Evolutionary conservation across 2,797 vertebrate genomes (phyloP), one percentile per base, ranked within the genome.

Genomic region (Aeoliscus strigatus): DNA sequence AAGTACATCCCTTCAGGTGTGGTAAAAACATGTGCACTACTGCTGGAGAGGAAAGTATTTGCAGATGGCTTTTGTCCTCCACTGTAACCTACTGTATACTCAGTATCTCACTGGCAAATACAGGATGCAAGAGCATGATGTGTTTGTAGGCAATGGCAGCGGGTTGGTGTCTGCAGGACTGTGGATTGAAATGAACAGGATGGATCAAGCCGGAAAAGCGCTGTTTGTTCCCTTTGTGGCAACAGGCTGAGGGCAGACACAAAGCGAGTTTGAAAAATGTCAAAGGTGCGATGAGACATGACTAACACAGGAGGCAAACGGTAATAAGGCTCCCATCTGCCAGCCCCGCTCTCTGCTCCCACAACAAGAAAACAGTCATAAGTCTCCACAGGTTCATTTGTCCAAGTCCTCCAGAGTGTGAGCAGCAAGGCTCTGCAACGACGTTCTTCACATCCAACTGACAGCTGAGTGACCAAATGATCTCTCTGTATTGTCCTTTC

Each of bases 201-300:
- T 38, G 59, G 75, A 75, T 80, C 62, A 79, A 81, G 68, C 68
- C 73, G 75, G 81, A 72, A 79, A 80, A 75, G 75, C 21, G 9
- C 48, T 66, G 69, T 83, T 79, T 83, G 79, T 77, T 73, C 73
- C 66, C 64, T 72, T 77, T 75, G 64, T 73, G 67, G 56, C 60
- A 55, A 60, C 73, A 67, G 65, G 58, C 68, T 44, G 56, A 61
- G 60, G 48, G 54, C 59, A 65, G 78, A 82, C 68, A 83, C 75
- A 81, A 81, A 80, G 67, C 47, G 25, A 32, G 70, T 71, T 73
- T 73, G 72, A 72, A 66, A 77, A 60, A 76, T 69, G 70, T 81
- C 70, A 79, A 81, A 66, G 65, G 67, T 80, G 72, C 71, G 50
- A 74, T 71, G 76, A 85, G 71, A 77, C 79, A 79, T 81, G 77